Evolutionary conservation across 2,797 vertebrate species (phyloP).

Genomic region (Leptoclinus maculatus): DNA sequence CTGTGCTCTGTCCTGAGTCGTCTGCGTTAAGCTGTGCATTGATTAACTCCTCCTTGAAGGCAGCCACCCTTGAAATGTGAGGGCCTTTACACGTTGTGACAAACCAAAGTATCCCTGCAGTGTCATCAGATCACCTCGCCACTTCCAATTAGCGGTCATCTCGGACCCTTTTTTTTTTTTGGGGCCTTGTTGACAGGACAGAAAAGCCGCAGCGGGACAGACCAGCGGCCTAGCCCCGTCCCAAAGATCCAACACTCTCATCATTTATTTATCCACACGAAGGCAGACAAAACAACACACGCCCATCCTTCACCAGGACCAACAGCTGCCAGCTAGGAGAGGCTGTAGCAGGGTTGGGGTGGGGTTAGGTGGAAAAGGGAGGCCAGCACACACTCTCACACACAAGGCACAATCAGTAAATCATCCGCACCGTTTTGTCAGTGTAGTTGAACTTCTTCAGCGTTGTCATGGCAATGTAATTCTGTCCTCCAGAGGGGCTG

Average conservation of each 20-base stretch:
- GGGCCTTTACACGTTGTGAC: constrained; percentile 77
- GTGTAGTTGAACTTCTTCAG: constrained; percentile 70
- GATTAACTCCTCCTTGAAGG: constrained; percentile 72
- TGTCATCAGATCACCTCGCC: constrained; percentile 81
- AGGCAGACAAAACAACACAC: constrained; percentile 55
- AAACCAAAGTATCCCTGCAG: constrained; percentile 79
- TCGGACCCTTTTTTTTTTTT: constrained; percentile 40
- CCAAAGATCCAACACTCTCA: constrained; percentile 53
- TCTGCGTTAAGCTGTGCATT: constrained; percentile 69
- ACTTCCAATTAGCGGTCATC: constrained; percentile 77
- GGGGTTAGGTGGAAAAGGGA: constrained; percentile 10
- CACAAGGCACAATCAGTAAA: constrained; percentile 39
- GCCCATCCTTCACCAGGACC: constrained; percentile 39
- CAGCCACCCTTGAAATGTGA: constrained; percentile 73
- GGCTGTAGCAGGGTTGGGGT: constrained; percentile 12
- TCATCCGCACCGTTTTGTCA: constrained; percentile 56
- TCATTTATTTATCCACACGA: constrained; percentile 74
- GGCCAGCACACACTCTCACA: background rate
- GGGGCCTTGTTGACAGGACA: constrained; percentile 29
- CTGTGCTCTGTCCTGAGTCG: constrained; percentile 54
- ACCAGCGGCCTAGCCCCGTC: constrained; percentile 39
- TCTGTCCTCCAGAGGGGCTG: constrained; percentile 48
- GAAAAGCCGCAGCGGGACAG: constrained; percentile 32
- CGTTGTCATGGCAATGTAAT: constrained; percentile 75
- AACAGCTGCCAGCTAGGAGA: constrained; percentile 45